Conservation (phyloP, 2,888 invertebrate genomes). For the Conus canariensis region DNA sequence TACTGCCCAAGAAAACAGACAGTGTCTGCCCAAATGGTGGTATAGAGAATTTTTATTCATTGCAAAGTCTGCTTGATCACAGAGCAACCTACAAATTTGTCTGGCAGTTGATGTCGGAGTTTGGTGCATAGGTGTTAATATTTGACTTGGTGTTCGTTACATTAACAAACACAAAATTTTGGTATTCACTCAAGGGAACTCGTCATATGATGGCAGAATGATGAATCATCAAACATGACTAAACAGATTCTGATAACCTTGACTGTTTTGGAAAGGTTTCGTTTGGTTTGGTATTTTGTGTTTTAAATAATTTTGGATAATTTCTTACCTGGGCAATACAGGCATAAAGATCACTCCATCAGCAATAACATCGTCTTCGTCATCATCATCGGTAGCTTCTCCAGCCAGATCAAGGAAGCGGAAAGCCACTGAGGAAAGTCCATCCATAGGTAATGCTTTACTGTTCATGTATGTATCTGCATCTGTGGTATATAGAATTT, state of each 20-base stretch:
- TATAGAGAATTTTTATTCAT: no score
- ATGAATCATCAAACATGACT: neutral
- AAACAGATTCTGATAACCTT: neutral
- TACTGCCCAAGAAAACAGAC: neutral
- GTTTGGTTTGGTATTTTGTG: neutral
- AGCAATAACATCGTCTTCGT: neutral
- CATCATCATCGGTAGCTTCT: neutral
- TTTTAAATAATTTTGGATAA: neutral
- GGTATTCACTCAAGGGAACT: no score
- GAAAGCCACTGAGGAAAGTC: neutral
- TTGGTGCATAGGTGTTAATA: no score
- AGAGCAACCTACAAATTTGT: no score
- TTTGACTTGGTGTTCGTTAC: no score
- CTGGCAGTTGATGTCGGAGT: no score
- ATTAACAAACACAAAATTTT: no score
- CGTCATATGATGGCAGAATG: no score
- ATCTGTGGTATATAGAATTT: no score
- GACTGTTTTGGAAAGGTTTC: no score
- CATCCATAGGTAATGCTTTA: neutral
- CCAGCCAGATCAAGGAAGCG: constrained; percentile 23
- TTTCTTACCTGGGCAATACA: neutral
- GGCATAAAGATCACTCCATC: neutral
- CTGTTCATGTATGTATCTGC: neutral
- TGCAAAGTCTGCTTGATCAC: no score
- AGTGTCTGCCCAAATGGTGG: no score